Percentiles rank a stretch among this genome's conserved stretches.
These are phyloP conservation scores for Scaptodrosophila lebanonensis DNA, from an alignment of 1,140 invertebrate species.

Conservation along the genomic window DNA sequence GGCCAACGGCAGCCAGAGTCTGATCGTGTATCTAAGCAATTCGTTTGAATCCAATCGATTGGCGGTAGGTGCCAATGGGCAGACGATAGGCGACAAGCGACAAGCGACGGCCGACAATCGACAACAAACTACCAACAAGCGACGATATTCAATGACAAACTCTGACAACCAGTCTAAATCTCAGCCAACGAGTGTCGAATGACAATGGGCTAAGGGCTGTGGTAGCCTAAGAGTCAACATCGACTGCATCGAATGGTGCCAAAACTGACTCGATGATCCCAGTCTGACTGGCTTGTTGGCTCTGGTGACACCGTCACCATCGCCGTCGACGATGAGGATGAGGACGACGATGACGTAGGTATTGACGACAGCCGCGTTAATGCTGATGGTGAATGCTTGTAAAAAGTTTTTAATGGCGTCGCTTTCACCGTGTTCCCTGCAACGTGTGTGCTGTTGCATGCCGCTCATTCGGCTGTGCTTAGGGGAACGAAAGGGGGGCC, in stretches of 20 bases:
- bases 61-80: constrained; percentile 1
- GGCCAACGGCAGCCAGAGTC: constrained; percentile 21
- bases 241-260: too few species aligned
- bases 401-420: constrained; percentile 56
- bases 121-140: too few species aligned
- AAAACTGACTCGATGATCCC: too few species aligned
- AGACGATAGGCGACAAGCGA: too few species aligned
- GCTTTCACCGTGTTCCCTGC: constrained; percentile 4
- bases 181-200: constrained; percentile 1
- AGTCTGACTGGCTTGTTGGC: too few species aligned
- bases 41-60: too few species aligned
- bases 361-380: constrained; percentile 32
- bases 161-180: too few species aligned
- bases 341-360: background rate
- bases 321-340: too few species aligned
- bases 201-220: constrained; percentile 30
- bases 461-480: background rate
- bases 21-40: constrained; percentile 38
- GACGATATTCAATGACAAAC: too few species aligned
- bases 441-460: constrained; percentile 27
- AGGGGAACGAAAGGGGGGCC: background rate
- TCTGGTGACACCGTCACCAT: too few species aligned
- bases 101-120: constrained; percentile 17
- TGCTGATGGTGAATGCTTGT: constrained; percentile 61
- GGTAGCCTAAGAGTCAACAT: too few species aligned